Conservation (phyloP, 2,113 vertebrate genomes). For the Potamarius usumacintae region DNA sequence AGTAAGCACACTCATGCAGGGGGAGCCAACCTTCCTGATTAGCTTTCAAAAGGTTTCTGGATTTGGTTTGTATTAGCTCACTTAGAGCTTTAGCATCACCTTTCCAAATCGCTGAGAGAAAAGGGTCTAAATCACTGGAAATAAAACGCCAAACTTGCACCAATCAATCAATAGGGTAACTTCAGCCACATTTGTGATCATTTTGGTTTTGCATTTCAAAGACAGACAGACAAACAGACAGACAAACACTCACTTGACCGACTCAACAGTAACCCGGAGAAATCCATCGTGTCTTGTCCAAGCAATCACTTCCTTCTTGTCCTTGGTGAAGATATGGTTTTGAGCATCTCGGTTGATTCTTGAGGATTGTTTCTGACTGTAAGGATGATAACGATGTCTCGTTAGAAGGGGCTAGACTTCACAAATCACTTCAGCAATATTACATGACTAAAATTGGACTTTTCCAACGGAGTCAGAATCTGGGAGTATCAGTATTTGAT, state of each 20-base stretch:
- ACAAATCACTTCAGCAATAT: neutral
- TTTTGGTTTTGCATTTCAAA: neutral
- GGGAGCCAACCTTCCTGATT: constrained; percentile 86
- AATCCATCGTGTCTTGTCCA: constrained; percentile 49
- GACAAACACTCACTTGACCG: constrained; percentile 39
- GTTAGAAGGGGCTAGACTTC: neutral
- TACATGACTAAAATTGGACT: neutral
- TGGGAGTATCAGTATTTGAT: neutral
- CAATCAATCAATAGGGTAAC: neutral
- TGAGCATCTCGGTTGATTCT: constrained; percentile 30
- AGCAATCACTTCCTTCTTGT: constrained; percentile 27
- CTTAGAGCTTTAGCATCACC: constrained; percentile 65
- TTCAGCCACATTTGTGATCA: constrained; percentile 11
- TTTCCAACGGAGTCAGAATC: neutral
- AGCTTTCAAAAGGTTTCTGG: constrained; percentile 74
- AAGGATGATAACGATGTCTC: neutral
- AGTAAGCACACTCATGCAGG: constrained; percentile 85
- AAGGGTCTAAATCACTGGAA: constrained; percentile 74
- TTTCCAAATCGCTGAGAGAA: constrained; percentile 74
- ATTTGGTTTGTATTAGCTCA: constrained; percentile 67
- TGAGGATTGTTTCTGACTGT: constrained; percentile 12
- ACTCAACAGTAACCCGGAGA: constrained; percentile 40
- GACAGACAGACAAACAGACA: too few species aligned
- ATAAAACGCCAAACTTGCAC: neutral
- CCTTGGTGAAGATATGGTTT: constrained; percentile 26